Conservation (phyloP, 2,888 invertebrate species). For the Caenorhabditis parvicauda region DNA sequence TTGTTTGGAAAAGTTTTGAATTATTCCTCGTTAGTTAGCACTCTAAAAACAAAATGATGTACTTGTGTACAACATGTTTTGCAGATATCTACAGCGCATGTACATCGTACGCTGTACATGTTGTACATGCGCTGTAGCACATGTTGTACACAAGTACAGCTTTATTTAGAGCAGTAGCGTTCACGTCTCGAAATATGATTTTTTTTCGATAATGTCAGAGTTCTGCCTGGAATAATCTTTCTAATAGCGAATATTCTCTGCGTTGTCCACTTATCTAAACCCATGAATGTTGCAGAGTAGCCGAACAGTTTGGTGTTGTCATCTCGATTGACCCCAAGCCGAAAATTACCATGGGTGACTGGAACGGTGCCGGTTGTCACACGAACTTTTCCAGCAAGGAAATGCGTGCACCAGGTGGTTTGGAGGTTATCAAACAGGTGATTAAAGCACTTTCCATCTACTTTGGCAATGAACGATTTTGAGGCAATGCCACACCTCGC, state of each 20-base stretch:
- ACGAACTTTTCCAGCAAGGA: constrained; percentile 88
- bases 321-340: constrained; percentile 66
- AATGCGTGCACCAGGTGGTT: constrained; percentile 71
- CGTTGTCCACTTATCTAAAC: no score
- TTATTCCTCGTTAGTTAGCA: not conserved
- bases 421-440: constrained; percentile 41
- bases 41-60: no score
- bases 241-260: no score
- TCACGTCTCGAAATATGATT: no score
- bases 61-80: no score
- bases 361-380: constrained; percentile 95
- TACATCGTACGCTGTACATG: no score
- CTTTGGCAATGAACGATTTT: not conserved
- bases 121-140: no score
- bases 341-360: constrained; percentile 68
- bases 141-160: no score
- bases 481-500: constrained; percentile 19
- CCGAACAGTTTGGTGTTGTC: constrained; percentile 67
- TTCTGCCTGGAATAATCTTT: not conserved
- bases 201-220: no score
- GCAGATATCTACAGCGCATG: no score
- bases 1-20: not conserved
- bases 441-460: not conserved
- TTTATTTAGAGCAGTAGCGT: no score
- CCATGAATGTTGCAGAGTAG: constrained; percentile 53